Conservation (phyloP, 2,888 invertebrate genomes). For the Ectropis crepuscularia region DNA sequence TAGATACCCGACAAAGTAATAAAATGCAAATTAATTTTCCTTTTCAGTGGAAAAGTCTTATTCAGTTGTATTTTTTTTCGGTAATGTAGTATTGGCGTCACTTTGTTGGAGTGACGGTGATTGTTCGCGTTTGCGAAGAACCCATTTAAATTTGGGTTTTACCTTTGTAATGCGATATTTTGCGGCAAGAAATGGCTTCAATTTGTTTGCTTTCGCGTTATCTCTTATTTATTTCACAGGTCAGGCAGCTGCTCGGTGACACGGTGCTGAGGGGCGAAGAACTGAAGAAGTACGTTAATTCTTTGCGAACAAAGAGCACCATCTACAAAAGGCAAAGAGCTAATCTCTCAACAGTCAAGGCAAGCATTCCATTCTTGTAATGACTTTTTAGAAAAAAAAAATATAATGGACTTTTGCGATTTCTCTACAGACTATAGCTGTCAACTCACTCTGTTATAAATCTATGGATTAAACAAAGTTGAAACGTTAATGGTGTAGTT, state of each 20-base stretch:
- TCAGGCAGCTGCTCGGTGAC: slow-evolving; percentile 85
- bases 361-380: slow-evolving; percentile 44
- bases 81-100: not conserved
- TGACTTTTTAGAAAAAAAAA: slow-evolving; percentile 33
- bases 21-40: slow-evolving; percentile 24
- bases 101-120: not conserved
- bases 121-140: slow-evolving; percentile 6
- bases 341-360: slow-evolving; percentile 89
- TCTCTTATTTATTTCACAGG: slow-evolving; percentile 53
- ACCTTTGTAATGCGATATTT: slow-evolving; percentile 12
- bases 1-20: slow-evolving; percentile 17
- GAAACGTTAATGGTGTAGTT: no score
- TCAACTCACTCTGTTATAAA: not conserved
- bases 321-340: slow-evolving; percentile 92
- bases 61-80: not conserved
- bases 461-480: slow-evolving; percentile 3
- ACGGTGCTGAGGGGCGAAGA: slow-evolving; percentile 92
- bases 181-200: slow-evolving; percentile 17
- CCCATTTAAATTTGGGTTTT: slow-evolving; percentile 14
- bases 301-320: slow-evolving; percentile 91
- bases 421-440: not conserved
- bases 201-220: slow-evolving; percentile 28
- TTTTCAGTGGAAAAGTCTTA: slow-evolving; percentile 12
- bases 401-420: slow-evolving; percentile 10
- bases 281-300: slow-evolving; percentile 93